Percentiles rank a stretch among this genome's conserved stretches.
phyloP scores from a whole-genome alignment of 1,140 invertebrate species.

The Tribolium madens region DNA sequence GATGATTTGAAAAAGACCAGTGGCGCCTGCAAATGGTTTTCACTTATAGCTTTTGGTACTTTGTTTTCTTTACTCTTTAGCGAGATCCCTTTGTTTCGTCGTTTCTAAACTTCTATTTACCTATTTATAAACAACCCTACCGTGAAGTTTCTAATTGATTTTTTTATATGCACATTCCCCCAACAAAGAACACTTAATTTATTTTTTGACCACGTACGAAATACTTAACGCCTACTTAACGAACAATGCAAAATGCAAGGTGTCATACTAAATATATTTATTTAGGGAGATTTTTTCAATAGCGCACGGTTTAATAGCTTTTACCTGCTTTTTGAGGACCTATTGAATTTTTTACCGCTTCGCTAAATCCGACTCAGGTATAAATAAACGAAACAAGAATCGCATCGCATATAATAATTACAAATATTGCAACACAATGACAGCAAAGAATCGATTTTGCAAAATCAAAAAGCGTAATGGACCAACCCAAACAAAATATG shows the following conservation, averaged over 20 bases:
- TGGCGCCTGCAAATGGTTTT: slow-evolving; percentile 52
- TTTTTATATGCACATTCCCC: neutral
- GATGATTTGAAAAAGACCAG: slow-evolving; percentile 53
- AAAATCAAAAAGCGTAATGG: neutral
- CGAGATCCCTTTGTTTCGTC: slow-evolving; percentile 27
- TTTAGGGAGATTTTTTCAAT: slow-evolving; percentile 32
- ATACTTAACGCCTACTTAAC: slow-evolving; percentile 13
- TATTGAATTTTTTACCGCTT: slow-evolving; percentile 36
- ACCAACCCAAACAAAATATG: neutral
- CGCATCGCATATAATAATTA: neutral
- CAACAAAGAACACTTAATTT: neutral
- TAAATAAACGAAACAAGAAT: neutral
- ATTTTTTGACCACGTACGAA: slow-evolving; percentile 7
- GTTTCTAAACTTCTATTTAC: neutral
- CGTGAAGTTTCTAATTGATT: slow-evolving; percentile 1
- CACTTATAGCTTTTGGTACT: slow-evolving; percentile 47
- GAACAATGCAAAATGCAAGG: slow-evolving; percentile 33
- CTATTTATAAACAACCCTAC: slow-evolving; percentile 6
- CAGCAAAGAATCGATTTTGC: neutral
- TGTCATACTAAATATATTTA: slow-evolving; percentile 31
- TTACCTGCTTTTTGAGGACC: slow-evolving; percentile 26
- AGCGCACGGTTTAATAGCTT: slow-evolving; percentile 27
- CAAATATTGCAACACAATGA: neutral
- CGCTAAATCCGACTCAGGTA: slow-evolving; percentile 23
- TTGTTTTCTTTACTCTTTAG: slow-evolving; percentile 44